Percentiles rank a stretch among this genome's conserved stretches.
Conservation (phyloP, 2,797 vertebrate species). For the Lutjanus campechanus region DNA sequence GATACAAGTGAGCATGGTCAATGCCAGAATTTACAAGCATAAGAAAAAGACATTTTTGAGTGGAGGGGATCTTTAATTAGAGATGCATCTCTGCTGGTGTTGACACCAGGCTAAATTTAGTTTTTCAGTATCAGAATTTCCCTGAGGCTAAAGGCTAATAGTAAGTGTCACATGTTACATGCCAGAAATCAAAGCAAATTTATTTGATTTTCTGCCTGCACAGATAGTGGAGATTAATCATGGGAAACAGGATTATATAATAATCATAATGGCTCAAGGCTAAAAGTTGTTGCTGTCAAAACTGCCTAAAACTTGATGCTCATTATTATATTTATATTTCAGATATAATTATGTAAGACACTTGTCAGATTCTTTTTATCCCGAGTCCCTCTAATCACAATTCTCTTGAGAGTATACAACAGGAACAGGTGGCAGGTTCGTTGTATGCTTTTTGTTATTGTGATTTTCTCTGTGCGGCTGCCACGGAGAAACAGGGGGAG, state of each 20-base stretch:
- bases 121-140: background rate
- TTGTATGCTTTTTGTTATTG: constrained; percentile 21
- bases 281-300: background rate
- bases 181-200: constrained; percentile 20
- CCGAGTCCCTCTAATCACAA: background rate
- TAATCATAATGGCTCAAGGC: background rate
- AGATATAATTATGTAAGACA: too few relatives aligned
- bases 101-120: background rate
- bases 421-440: background rate
- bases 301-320: background rate
- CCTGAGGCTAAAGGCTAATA: constrained; percentile 5
- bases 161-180: background rate
- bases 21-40: too few relatives aligned
- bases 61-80: background rate
- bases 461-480: constrained; percentile 19
- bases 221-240: background rate
- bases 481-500: constrained; percentile 17
- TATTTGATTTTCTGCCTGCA: background rate
- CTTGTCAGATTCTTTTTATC: background rate
- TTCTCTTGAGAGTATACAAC: background rate
- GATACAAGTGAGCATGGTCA: too few relatives aligned
- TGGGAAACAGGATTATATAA: background rate
- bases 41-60: too few relatives aligned
- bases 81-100: background rate
- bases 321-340: background rate